Conservation (phyloP, 2,113 vertebrate species). For the Lipophrys pholis region DNA sequence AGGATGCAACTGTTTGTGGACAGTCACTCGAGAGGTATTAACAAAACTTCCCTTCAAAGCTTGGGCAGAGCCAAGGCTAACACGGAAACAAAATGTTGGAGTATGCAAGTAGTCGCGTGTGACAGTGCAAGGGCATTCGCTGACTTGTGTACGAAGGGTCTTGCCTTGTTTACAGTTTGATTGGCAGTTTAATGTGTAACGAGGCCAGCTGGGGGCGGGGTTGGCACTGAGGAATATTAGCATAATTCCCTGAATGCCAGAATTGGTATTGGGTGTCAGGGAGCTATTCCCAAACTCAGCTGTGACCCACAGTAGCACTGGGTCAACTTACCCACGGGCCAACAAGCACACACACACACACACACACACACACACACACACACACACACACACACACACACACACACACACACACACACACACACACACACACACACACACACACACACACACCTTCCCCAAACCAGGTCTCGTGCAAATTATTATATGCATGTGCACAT, state of each 20-base stretch:
- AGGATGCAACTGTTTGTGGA: constrained; percentile 38
- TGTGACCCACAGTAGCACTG: constrained; percentile 76
- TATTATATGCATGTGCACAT: too few species aligned
- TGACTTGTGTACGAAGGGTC: constrained; percentile 42
- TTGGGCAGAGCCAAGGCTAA: constrained; percentile 39
- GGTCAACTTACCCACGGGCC: constrained; percentile 74
- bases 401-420: background rate
- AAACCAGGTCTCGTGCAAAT: too few species aligned
- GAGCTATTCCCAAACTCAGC: constrained; percentile 82
- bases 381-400: background rate
- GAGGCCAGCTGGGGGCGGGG: constrained; percentile 64
- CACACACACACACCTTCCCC: background rate
- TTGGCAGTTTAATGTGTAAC: constrained; percentile 79
- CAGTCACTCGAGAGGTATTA: constrained; percentile 44
- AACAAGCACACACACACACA: constrained; percentile 44
- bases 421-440: too few species aligned
- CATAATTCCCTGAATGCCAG: constrained; percentile 81
- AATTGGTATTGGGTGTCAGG: constrained; percentile 74
- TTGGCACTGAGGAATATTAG: constrained; percentile 74
- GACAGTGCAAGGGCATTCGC: constrained; percentile 30
- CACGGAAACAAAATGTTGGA: constrained; percentile 47
- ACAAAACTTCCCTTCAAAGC: constrained; percentile 47
- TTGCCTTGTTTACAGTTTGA: constrained; percentile 80
- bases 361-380: background rate
- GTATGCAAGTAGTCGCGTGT: constrained; percentile 17